Conservation (phyloP, 2,888 invertebrate species). For the Caenorhabditis sinica region DNA sequence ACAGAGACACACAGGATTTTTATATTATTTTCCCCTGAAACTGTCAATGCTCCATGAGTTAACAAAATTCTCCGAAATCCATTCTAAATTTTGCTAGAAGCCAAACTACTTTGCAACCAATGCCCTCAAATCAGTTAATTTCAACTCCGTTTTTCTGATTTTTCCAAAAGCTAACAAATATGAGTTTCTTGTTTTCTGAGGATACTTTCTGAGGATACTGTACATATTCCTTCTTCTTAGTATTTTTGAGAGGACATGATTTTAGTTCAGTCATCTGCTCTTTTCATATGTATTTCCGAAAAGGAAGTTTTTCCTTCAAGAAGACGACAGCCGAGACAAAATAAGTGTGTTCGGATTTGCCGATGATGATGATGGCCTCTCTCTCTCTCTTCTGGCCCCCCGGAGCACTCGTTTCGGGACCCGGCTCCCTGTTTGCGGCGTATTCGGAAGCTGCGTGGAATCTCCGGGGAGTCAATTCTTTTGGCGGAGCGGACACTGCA, state of each 20-base stretch:
- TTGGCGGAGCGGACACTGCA: constrained; percentile 43
- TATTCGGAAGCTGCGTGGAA: constrained; percentile 51
- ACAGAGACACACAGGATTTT: too few relatives aligned
- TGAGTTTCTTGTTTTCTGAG: background rate
- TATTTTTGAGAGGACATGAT: constrained; percentile 10
- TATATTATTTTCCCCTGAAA: too few relatives aligned
- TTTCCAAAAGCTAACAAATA: too few relatives aligned
- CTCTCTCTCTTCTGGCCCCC: constrained; percentile 6
- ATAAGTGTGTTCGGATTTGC: constrained; percentile 63
- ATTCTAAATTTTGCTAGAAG: too few relatives aligned
- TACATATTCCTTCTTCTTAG: constrained; percentile 3
- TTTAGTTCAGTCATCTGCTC: constrained; percentile 35
- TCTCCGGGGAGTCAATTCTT: constrained; percentile 63
- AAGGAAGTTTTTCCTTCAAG: constrained; percentile 52
- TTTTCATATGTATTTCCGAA: constrained; percentile 57
- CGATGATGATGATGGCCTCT: constrained; percentile 55
- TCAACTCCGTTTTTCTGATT: too few relatives aligned
- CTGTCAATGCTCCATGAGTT: too few relatives aligned
- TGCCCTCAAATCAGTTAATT: too few relatives aligned
- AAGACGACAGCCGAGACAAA: constrained; percentile 46
- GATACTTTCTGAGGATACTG: background rate
- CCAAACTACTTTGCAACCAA: too few relatives aligned
- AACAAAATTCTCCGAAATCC: too few relatives aligned
- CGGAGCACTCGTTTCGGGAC: constrained; percentile 22
- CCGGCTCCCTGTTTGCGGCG: constrained; percentile 47